Conservation (phyloP, 2,888 invertebrate genomes). For the Scelioninae gen. 1 region DNA sequence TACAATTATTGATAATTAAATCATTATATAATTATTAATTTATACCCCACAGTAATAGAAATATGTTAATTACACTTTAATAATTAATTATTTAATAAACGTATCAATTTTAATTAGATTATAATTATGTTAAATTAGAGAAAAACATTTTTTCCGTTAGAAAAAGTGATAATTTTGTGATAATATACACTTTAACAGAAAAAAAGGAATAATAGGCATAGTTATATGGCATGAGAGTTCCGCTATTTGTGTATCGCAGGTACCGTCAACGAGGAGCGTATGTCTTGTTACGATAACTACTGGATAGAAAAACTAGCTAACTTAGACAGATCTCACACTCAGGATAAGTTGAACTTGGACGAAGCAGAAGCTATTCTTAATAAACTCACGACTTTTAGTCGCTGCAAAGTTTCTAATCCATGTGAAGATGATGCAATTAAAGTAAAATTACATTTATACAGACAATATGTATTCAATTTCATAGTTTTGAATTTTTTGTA, state of each 20-base stretch:
- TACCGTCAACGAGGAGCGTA: conserved; percentile 70
- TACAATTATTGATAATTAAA: background rate
- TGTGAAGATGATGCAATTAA: conserved; percentile 66
- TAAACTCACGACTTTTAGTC: conserved; percentile 67
- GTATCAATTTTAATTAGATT: background rate
- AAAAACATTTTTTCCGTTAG: conserved; percentile 25
- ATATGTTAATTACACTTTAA: conserved; percentile 3
- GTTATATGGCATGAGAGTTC: conserved; percentile 48
- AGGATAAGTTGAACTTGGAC: conserved; percentile 71
- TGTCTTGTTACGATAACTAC: conserved; percentile 74
- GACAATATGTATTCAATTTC: too few species aligned
- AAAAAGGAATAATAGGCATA: conserved; percentile 42
- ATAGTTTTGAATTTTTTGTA: too few species aligned
- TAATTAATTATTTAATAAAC: conserved; percentile 28
- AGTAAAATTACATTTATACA: conserved; percentile 49
- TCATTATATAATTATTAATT: conserved; percentile 1
- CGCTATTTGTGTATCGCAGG: conserved; percentile 66
- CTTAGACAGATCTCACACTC: conserved; percentile 75
- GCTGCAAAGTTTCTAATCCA: conserved; percentile 33
- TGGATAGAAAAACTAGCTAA: conserved; percentile 76
- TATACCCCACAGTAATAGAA: too few species aligned
- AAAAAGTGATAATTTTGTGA: conserved; percentile 44
- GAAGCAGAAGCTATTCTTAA: conserved; percentile 72
- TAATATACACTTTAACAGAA: conserved; percentile 38
- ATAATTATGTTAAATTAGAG: conserved; percentile 16